Conservation (phyloP, 2,888 invertebrate genomes). For the Agrypnus murinus region DNA sequence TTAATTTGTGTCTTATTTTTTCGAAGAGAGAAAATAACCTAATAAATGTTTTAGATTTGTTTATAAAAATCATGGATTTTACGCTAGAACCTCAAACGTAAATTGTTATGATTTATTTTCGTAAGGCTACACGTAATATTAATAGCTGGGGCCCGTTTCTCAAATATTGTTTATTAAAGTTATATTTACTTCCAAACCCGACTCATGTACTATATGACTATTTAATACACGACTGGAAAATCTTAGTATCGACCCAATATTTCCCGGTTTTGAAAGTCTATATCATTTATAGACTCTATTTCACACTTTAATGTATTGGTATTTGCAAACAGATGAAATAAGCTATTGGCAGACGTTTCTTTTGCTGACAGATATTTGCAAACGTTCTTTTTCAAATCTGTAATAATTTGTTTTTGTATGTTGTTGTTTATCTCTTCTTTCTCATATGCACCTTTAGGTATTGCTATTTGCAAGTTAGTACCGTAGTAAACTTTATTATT, state of each 20-base stretch:
- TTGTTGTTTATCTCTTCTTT: slow-evolving; percentile 58
- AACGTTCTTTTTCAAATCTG: neutral
- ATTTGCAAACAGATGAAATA: slow-evolving; percentile 53
- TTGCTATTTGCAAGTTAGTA: too few relatives aligned
- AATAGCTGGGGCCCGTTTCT: too few relatives aligned
- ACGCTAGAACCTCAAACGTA: too few relatives aligned
- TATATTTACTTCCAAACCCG: slow-evolving; percentile 59
- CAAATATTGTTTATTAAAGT: too few relatives aligned
- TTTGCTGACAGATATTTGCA: too few relatives aligned
- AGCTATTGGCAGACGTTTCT: neutral
- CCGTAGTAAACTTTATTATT: slow-evolving; percentile 19
- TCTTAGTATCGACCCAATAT: slow-evolving; percentile 58
- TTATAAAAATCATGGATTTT: too few relatives aligned
- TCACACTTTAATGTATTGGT: slow-evolving; percentile 60
- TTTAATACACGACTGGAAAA: slow-evolving; percentile 49
- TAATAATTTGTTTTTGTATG: neutral
- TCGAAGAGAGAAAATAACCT: too few relatives aligned
- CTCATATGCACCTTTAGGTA: slow-evolving; percentile 64
- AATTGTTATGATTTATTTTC: too few relatives aligned
- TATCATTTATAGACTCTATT: slow-evolving; percentile 47
- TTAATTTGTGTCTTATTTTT: too few relatives aligned
- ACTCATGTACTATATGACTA: slow-evolving; percentile 54
- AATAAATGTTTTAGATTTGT: too few relatives aligned
- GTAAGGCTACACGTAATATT: too few relatives aligned
- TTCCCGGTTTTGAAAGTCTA: slow-evolving; percentile 43